These are phyloP conservation scores for Harmothoe impar DNA, from an alignment of 2,888 invertebrate genomes.

Conservation along the genomic window DNA sequence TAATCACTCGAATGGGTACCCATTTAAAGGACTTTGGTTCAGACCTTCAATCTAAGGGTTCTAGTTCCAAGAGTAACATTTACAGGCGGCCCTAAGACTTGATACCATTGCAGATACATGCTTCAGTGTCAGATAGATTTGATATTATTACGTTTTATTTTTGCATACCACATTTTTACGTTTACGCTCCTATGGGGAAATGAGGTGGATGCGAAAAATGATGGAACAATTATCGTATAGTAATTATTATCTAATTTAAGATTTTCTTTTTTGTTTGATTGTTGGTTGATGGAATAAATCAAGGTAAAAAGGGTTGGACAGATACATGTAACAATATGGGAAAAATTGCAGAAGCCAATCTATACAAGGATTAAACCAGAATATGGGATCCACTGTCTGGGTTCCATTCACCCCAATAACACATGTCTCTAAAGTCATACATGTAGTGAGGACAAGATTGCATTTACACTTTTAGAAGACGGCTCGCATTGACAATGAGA, in stretches of 20 bases:
- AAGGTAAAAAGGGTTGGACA: neutral
- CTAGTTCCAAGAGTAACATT: too few relatives aligned
- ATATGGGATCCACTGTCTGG: neutral
- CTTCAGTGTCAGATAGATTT: neutral
- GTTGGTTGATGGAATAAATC: too few relatives aligned
- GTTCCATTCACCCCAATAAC: too few relatives aligned
- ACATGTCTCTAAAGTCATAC: too few relatives aligned
- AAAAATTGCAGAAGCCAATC: neutral
- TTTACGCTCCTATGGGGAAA: conserved; percentile 31
- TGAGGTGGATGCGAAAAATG: neutral
- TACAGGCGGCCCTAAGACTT: too few relatives aligned
- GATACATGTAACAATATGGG: neutral
- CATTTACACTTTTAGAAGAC: too few relatives aligned
- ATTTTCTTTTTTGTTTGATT: neutral
- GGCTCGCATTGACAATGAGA: too few relatives aligned
- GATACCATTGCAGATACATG: neutral
- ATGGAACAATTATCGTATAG: neutral
- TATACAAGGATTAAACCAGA: neutral
- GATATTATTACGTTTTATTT: neutral
- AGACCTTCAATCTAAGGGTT: too few relatives aligned
- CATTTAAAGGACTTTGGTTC: too few relatives aligned
- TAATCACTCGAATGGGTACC: too few relatives aligned
- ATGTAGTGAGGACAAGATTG: too few relatives aligned
- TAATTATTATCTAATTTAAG: neutral
- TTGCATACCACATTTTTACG: conserved; percentile 26